phyloP scores from a whole-genome alignment of 2,797 vertebrate genomes.

The Otolemur crassicaudatus region DNA sequence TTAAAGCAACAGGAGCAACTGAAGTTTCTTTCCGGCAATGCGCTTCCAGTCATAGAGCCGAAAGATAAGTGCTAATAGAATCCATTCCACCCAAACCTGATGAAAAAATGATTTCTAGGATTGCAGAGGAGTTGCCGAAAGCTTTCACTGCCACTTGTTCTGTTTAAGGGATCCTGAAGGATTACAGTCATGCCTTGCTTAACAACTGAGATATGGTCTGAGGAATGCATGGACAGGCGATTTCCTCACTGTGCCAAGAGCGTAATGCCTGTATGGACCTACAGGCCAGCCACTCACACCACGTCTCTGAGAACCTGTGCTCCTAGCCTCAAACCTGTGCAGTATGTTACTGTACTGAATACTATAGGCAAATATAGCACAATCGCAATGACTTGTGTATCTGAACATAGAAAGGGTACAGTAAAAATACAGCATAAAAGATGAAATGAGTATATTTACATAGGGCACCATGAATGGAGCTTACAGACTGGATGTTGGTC shows the following conservation, averaged over 20 bases:
- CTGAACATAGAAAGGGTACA: not conserved
- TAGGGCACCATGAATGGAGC: not conserved
- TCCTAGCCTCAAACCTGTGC: not conserved
- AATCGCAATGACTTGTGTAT: not conserved
- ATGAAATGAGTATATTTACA: not conserved
- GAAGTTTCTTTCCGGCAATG: not conserved
- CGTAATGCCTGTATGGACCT: not conserved
- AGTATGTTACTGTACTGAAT: not conserved
- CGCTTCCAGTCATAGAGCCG: not conserved
- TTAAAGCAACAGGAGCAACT: constrained; percentile 17
- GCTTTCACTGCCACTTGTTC: not conserved
- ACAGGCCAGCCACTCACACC: not conserved
- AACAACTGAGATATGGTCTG: not conserved
- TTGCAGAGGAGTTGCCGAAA: not conserved
- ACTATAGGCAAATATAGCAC: not conserved
- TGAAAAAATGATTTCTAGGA: not conserved
- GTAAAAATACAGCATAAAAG: not conserved
- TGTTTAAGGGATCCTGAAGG: not conserved
- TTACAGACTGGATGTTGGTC: not conserved
- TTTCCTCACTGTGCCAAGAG: not conserved
- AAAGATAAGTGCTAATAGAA: not conserved
- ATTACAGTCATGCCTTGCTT: not conserved
- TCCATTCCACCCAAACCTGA: not conserved
- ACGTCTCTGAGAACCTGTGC: not conserved
- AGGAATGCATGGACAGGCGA: not conserved